Base-by-base conservation (phyloP, 2,888 invertebrate species). In the Stenolophus ochropezus region DNA sequence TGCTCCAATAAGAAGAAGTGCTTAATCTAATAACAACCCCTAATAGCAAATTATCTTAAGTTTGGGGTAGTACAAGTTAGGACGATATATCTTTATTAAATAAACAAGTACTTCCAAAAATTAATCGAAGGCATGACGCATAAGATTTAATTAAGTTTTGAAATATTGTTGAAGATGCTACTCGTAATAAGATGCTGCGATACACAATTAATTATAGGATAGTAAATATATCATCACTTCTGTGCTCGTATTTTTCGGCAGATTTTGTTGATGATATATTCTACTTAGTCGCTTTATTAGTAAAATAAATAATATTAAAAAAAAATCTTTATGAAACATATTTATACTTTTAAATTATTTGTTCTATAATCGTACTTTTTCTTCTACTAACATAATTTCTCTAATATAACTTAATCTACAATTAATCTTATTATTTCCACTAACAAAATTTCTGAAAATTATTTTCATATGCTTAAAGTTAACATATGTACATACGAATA, bases 41-140 rank as follows among this genome's bases (percentile, higher is more conserved):
- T 65, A 78, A 78, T 65, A 78, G 23, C 65, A 65, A 78, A 78
- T 78, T 78, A 78, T 61, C 78, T 65, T 49, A 65, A 65, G 18
- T 77, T 77, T 65, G 51, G 78, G 78, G 42, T 49, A 61, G 78
- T 23, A 42, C 23, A 58, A 65, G 25, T 42, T 42, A 42, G 8
- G 33, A 4, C 33, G 6, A 77, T 78, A 78, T 25, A 61, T 78
- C 78, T 78, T 65, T 61, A 78, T 78, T 78, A 78, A 65, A 78
- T 78, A 78, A 78, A 42, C 65, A 65, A 77, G 65, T 78, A 78
- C 78, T 78, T 65, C 25, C 18, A 47, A 23, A 77, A 78, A 78
- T 78, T 78, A 78, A 78, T 78, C 65, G 65, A 1, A 14, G 65
- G 2, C 21, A 65, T 23, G 23, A 65, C 49, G 49, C 16, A 42